Evolutionary conservation across 2,113 vertebrate species (phyloP).

Genomic region (Proteles cristata): DNA sequence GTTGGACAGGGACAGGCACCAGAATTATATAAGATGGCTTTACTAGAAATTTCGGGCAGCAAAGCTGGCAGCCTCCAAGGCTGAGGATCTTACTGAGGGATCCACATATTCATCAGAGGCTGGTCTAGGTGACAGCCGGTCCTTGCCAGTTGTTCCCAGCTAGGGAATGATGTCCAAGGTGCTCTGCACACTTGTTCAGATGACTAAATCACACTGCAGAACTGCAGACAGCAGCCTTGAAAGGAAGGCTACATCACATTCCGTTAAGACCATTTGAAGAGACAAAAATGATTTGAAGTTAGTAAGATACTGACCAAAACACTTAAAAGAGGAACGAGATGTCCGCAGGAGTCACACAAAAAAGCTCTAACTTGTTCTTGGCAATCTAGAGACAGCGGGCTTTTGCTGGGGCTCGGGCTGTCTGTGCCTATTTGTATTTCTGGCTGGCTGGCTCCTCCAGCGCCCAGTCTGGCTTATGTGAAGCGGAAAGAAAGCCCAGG

Average conservation of each 20-base stretch:
- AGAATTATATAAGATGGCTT: neutral
- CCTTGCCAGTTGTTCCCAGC: neutral
- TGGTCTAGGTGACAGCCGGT: neutral
- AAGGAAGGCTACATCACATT: no score
- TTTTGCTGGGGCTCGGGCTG: neutral
- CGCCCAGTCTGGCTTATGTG: neutral
- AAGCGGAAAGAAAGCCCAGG: neutral
- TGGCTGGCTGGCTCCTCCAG: neutral
- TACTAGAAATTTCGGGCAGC: accelerated
- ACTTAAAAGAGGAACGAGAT: neutral
- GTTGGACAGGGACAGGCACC: neutral
- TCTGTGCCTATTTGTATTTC: neutral
- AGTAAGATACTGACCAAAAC: neutral
- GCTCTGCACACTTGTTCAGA: neutral
- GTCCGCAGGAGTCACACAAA: accelerated
- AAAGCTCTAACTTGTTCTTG: neutral
- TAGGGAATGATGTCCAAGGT: neutral
- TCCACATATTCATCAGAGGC: accelerated
- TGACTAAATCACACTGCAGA: neutral
- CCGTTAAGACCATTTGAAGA: neutral
- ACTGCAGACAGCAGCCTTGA: neutral
- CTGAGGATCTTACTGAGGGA: neutral
- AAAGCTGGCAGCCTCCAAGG: neutral
- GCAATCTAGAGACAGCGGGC: neutral
- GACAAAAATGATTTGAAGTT: neutral